phyloP scores from a whole-genome alignment of 2,113 vertebrate genomes.

The Epinephelus lanceolatus region DNA sequence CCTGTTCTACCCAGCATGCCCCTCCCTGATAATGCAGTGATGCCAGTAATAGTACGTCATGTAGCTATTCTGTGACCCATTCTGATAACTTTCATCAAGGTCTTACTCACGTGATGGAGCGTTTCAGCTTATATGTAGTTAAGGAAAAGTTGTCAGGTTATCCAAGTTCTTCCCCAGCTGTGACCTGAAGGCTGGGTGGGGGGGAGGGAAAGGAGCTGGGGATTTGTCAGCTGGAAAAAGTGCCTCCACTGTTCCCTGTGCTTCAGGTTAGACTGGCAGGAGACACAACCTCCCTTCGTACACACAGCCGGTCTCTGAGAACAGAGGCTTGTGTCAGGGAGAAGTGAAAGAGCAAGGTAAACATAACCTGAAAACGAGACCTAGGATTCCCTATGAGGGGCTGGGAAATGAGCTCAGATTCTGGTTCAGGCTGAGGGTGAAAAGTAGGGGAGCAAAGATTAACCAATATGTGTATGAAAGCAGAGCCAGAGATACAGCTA shows the following conservation, averaged over 20 bases:
- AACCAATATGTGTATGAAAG: not conserved
- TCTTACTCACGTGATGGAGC: not conserved
- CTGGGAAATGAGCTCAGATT: slow-evolving; percentile 9
- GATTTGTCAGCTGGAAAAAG: slow-evolving; percentile 1
- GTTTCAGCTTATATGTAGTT: not conserved
- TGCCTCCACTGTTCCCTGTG: slow-evolving; percentile 5
- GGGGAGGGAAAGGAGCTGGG: not conserved
- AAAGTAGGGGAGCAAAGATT: slow-evolving; percentile 4
- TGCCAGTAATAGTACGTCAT: not conserved
- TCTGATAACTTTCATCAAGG: not conserved
- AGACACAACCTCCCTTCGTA: slow-evolving; percentile 21
- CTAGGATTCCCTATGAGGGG: slow-evolving; percentile 4
- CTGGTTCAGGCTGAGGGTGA: not conserved
- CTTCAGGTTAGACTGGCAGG: slow-evolving; percentile 33
- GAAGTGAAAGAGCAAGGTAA: slow-evolving; percentile 21
- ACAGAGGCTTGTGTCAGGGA: slow-evolving; percentile 34
- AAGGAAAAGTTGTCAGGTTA: not conserved
- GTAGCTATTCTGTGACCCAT: not conserved
- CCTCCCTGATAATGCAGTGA: not conserved
- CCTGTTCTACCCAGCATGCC: not conserved
- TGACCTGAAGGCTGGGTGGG: not conserved
- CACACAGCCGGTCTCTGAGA: slow-evolving; percentile 15
- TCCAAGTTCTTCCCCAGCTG: not conserved
- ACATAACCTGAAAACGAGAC: slow-evolving; percentile 39
- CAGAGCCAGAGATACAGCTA: not conserved